phyloP scores from a whole-genome alignment of 2,797 vertebrate genomes.

The Brotogeris chrysoptera region DNA sequence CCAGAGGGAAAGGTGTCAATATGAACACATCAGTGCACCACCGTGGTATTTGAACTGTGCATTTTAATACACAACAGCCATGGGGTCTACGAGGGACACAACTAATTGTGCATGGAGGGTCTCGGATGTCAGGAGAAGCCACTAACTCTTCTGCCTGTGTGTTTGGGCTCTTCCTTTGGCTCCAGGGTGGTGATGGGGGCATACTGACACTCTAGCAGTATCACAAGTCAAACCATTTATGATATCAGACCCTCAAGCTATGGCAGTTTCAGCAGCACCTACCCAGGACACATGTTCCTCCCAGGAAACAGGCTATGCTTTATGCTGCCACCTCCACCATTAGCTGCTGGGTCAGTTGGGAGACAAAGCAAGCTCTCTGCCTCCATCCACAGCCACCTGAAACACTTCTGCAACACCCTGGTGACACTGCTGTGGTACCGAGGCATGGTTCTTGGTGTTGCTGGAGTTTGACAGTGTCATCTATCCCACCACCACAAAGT shows the following conservation, averaged over 20 bases:
- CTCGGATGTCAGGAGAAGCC: not conserved
- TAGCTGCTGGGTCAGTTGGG: not conserved
- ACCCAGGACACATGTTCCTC: not conserved
- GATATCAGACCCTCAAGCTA: not conserved
- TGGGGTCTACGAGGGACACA: not conserved
- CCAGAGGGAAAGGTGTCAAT: not conserved
- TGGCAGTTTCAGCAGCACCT: not conserved
- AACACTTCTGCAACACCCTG: not conserved
- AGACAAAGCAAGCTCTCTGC: not conserved
- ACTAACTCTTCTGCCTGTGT: not conserved
- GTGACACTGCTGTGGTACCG: fast-evolving
- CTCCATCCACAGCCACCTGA: not conserved
- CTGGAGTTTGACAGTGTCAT: not conserved
- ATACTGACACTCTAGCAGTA: fast-evolving
- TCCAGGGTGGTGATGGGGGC: not conserved
- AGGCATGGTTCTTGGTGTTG: not conserved
- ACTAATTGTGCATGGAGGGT: fast-evolving
- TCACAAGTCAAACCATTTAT: not conserved
- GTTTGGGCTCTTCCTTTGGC: not conserved
- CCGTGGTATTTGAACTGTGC: not conserved
- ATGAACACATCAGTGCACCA: not conserved
- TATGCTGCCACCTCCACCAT: not conserved
- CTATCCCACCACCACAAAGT: not conserved
- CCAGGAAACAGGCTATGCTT: not conserved
- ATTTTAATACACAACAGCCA: not conserved